phyloP scores from a whole-genome alignment of 2,888 invertebrate genomes.

The Drosophila prostipennis region DNA sequence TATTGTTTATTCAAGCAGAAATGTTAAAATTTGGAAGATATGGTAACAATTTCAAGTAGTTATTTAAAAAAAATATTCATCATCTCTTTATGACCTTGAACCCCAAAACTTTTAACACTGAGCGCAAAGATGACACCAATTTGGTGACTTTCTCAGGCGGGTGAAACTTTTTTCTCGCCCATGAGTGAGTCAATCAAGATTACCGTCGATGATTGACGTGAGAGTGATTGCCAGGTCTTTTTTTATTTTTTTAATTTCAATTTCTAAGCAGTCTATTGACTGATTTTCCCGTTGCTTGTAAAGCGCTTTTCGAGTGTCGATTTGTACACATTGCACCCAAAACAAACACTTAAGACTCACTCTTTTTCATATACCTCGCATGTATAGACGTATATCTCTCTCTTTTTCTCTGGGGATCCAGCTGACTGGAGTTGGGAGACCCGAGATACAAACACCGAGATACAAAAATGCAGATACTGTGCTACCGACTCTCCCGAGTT shows the following conservation, averaged over 20 bases:
- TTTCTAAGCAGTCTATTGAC: constrained; percentile 9
- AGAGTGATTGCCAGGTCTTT: constrained; percentile 8
- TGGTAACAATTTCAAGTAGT: no score
- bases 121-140: constrained; percentile 11
- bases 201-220: constrained; percentile 25
- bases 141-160: constrained; percentile 22
- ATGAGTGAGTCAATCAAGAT: constrained; percentile 27
- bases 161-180: constrained; percentile 23
- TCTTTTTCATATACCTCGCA: background rate
- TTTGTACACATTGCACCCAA: constrained; percentile 30
- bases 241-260: background rate
- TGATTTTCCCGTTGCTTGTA: constrained; percentile 27
- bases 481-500: constrained; percentile 14
- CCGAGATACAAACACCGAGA: constrained; percentile 5
- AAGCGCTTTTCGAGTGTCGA: constrained; percentile 18
- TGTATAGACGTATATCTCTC: background rate
- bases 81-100: constrained; percentile 21
- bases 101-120: constrained; percentile 10
- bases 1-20: no score
- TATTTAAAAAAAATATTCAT: background rate
- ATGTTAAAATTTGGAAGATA: no score
- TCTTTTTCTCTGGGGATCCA: constrained; percentile 3
- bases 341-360: constrained; percentile 23
- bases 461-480: constrained; percentile 20
- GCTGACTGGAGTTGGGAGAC: constrained; percentile 11